phyloP scores from a whole-genome alignment of 2,113 vertebrate species.

The Sprattus sprattus region DNA sequence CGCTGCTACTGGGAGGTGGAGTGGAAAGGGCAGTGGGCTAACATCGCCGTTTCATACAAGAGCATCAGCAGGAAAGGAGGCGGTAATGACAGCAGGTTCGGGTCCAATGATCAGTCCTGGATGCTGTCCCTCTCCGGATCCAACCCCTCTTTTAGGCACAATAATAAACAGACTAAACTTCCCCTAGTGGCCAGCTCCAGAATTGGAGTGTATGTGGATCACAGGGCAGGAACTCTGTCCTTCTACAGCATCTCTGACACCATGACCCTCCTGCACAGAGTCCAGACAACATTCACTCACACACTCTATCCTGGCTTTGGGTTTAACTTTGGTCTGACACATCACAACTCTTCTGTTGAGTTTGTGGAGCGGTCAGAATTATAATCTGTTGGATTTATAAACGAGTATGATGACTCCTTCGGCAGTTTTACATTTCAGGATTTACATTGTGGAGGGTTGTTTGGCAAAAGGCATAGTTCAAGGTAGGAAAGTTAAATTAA shows the following conservation, averaged over 20 bases:
- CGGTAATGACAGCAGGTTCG: neutral
- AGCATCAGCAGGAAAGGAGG: neutral
- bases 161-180: neutral
- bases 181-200: neutral
- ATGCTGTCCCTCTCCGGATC: neutral
- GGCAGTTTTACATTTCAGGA: no score
- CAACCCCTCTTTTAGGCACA: neutral
- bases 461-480: no score
- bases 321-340: no score
- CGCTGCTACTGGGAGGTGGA: neutral
- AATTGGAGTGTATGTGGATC: conserved; percentile 47
- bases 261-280: conserved; percentile 44
- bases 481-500: no score
- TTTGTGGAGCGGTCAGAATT: no score
- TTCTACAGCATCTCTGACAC: conserved; percentile 49
- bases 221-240: conserved; percentile 45
- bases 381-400: no score
- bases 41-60: neutral
- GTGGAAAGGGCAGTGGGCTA: neutral
- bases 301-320: conserved; percentile 40
- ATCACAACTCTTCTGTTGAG: no score
- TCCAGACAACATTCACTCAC: conserved; percentile 43
- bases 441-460: no score
- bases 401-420: no score
- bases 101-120: neutral